Evolutionary conservation across 2,888 invertebrate genomes (phyloP).

Genomic region (Lepidochrysops patricia): DNA sequence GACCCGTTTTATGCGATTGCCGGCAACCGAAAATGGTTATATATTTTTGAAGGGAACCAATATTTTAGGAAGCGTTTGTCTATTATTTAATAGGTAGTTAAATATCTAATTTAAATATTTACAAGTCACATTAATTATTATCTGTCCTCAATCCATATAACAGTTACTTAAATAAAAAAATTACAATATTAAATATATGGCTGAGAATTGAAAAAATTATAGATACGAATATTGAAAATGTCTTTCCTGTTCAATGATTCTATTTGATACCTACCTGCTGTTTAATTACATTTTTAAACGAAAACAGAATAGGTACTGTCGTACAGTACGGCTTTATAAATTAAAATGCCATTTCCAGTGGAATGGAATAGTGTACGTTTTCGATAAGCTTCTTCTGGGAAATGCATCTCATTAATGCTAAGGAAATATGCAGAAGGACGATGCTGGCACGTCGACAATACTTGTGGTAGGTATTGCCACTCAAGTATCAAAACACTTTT

Average conservation of each 20-base stretch:
- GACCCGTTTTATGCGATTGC: not conserved
- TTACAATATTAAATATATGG: too few relatives aligned
- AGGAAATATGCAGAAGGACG: conserved; percentile 16
- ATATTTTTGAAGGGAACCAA: too few relatives aligned
- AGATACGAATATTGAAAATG: too few relatives aligned
- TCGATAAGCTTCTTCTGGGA: conserved; percentile 24
- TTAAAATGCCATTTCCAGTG: not conserved
- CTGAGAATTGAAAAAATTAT: too few relatives aligned
- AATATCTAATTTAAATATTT: too few relatives aligned
- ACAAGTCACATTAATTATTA: too few relatives aligned
- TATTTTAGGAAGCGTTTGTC: too few relatives aligned
- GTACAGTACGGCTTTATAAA: not conserved
- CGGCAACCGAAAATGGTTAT: not conserved
- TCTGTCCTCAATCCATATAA: too few relatives aligned
- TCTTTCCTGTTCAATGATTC: too few relatives aligned
- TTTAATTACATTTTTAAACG: not conserved
- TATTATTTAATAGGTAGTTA: too few relatives aligned
- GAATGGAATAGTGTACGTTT: conserved; percentile 13
- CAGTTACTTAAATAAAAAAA: too few relatives aligned
- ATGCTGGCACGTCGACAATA: conserved; percentile 18
- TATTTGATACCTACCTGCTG: too few relatives aligned
- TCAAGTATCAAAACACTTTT: not conserved
- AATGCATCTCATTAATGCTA: conserved; percentile 31
- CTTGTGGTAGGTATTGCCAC: conserved; percentile 3
- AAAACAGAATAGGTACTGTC: not conserved